Base-by-base conservation (phyloP, 2,797 vertebrate species). In the Heteromormyrus szaboi region DNA sequence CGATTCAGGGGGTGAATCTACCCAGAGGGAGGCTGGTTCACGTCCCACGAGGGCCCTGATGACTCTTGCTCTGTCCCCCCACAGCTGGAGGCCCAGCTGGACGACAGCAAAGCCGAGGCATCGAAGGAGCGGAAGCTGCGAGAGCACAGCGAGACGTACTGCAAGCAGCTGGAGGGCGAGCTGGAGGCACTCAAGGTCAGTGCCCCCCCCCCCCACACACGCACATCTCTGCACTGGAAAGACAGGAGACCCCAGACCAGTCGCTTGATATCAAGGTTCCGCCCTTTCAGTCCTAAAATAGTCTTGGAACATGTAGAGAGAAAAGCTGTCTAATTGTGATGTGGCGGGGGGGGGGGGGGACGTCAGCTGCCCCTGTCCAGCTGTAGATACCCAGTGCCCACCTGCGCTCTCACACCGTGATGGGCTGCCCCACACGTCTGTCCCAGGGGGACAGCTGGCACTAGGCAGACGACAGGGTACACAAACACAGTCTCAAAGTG, bases 41-140 rank as follows among this genome's bases (percentile, higher is more conserved):
- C 2, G 8, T 44, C 37, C 29, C 25, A 12, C 41, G 53, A 7
- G 51, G 25, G 51, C n/a, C 17, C 33, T 44, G 54, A n/a, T 79
- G 62, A 89, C 85, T 85, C 62, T 0, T 76, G 37, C 59, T 56
- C 65, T 48, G 19, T 29, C 33, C 56, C 46, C 6, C 62, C 12
- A 46, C 62, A 89, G 88, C 83, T 89, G 44, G 88, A 89, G 95
- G 95, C 95, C 9, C 96, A 96, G 92, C 96, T 99, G 86, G 98
- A 99, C 86, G 98, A 98, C 8, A 94, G 95, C 0, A 90, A 94
- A 46, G 97, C 97, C 0, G 97, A 99, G 93, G 97, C 97, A 17
- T 97, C 97, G 0, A 99, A 97, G 93, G 98, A 99, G 91, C 97
- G 95, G 90, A 99, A 99, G 93, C 96, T 99, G 87, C 95, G 97